A percentile compares a stretch with the other conserved stretches of the same genome.
phyloP scores from a whole-genome alignment of 2,113 vertebrate genomes.

The Lagopus muta region DNA sequence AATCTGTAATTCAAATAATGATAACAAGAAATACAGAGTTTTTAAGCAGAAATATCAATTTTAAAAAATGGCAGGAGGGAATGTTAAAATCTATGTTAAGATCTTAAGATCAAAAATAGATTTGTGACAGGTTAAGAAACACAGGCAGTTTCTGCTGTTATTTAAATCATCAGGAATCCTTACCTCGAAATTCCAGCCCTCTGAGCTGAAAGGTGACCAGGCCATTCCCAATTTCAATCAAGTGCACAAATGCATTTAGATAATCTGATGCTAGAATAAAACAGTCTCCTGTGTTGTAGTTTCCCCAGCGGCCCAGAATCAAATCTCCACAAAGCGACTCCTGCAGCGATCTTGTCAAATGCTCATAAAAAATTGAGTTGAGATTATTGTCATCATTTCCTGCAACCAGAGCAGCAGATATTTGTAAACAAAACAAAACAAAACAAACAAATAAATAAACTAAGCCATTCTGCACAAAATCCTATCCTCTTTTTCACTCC shows the following conservation, averaged over 20 bases:
- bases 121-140: neutral
- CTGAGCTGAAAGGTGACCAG: slow-evolving; percentile 97
- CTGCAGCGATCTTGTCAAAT: slow-evolving; percentile 95
- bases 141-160: neutral
- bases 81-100: neutral
- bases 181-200: slow-evolving; percentile 98
- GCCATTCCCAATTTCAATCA: slow-evolving; percentile 96
- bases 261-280: slow-evolving; percentile 98
- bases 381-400: slow-evolving; percentile 96
- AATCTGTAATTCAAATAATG: neutral
- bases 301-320: slow-evolving; percentile 95
- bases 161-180: neutral
- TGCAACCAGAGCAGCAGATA: slow-evolving; percentile 59
- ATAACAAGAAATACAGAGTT: neutral
- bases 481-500: neutral
- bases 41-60: neutral
- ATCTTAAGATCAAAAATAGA: neutral
- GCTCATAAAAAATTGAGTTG: slow-evolving; percentile 98
- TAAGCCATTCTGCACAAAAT: neutral
- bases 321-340: slow-evolving; percentile 95
- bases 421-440: neutral
- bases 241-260: slow-evolving; percentile 96
- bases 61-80: neutral
- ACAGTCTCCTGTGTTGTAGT: slow-evolving; percentile 94
- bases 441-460: neutral